Evolutionary conservation across 2,888 invertebrate genomes (phyloP).

Genomic region (Tanytarsus gracilentus): DNA sequence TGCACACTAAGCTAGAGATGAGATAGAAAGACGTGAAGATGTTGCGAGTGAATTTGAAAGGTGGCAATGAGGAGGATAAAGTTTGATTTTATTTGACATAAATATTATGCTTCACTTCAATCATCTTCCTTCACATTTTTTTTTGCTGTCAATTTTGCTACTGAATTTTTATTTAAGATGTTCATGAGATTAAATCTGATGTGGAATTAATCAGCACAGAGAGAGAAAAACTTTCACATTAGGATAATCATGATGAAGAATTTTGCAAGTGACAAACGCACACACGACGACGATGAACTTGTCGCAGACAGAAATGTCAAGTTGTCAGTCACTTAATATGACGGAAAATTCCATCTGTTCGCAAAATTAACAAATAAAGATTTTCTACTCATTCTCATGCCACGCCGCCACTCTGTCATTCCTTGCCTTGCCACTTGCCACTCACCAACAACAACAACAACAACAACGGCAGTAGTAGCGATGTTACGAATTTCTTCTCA

Average conservation of each 20-base stretch:
- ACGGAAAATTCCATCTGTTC: conserved; percentile 18
- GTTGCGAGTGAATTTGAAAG: background rate
- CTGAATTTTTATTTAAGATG: background rate
- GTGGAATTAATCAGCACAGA: no score
- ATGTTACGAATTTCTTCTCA: no score
- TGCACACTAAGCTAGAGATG: background rate
- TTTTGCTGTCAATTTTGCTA: background rate
- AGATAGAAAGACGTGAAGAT: conserved; percentile 13
- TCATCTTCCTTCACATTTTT: conserved; percentile 12
- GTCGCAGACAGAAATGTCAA: conserved; percentile 26
- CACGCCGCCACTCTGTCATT: background rate
- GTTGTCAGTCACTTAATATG: conserved; percentile 19
- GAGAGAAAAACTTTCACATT: background rate
- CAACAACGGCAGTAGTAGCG: no score
- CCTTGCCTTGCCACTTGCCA: background rate
- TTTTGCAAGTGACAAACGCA: conserved; percentile 1
- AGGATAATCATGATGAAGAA: background rate
- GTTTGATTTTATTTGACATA: conserved; percentile 27
- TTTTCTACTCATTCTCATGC: background rate
- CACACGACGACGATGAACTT: background rate
- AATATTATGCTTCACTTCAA: conserved; percentile 27
- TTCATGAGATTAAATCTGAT: no score
- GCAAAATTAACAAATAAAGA: conserved; percentile 22
- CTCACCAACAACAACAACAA: no score
- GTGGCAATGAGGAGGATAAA: background rate